Evolutionary conservation across 2,888 invertebrate species (phyloP), one percentile per base, ranked within the genome.

Genomic region (Margaritifera margaritifera): DNA sequence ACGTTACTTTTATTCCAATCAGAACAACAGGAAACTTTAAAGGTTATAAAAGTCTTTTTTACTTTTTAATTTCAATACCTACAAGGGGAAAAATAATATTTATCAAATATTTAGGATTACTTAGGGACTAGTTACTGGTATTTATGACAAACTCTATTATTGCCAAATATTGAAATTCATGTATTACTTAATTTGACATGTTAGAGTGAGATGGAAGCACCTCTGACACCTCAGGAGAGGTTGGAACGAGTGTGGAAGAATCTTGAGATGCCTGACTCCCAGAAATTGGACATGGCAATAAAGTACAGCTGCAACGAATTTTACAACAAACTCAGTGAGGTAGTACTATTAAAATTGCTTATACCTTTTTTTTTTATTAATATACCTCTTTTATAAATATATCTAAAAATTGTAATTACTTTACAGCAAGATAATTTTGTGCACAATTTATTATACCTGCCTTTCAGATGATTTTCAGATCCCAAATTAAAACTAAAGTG

Each of bases 241-340:
- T 77, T 90, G 64, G 89, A 90, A 79, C 80, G 80, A 67, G 85
- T 90, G 6, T 90, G 90, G 90, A 74, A 75, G 6, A 59, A 78
- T 18, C 78, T 90, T 11, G 83, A 86, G 70, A 87, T 90, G 86
- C 87, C 89, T 0, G 89, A 90, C 71, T 76, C 74, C 60, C 80
- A 80, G n/a, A 84, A 85, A 66, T 79, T 90, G 53, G 89, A 90
- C 73, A 90, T 90, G 89, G 89, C 89, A 54, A 89, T 90, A 64
- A 90, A 89, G 76, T 90, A 90, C 82, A 88, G 89, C 79, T 83
- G 84, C 67, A 84, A 87, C 54, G 77, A 79, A 20, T 87, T 83
- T 80, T 85, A 81, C 67, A 59, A 66, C 6, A 80, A 80, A 68
- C 80, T 89, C 8, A 71, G 78, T 54, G 81, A 86, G 82, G 89